phyloP scores from a whole-genome alignment of 2,113 vertebrate species.

The Gracilinanus agilis region DNA sequence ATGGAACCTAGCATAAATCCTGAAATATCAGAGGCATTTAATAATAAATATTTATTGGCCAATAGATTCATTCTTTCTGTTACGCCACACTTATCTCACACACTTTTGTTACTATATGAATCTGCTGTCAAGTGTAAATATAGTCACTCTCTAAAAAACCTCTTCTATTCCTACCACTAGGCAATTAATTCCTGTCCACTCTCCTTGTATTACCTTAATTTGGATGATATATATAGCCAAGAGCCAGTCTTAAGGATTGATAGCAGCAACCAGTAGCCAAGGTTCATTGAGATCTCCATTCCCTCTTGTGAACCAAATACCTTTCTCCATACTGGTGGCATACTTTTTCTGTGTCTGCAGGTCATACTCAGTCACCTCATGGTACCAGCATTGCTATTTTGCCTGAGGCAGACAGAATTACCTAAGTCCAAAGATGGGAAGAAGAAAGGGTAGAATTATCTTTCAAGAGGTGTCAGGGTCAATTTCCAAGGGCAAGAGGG shows the following conservation, averaged over 20 bases:
- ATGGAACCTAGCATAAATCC: not conserved
- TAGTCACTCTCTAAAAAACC: not conserved
- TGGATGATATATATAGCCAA: not conserved
- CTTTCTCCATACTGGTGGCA: not conserved
- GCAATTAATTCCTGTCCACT: not conserved
- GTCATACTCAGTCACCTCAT: not conserved
- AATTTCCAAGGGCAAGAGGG: not conserved
- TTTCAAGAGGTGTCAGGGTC: not conserved
- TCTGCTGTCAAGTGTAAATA: not conserved
- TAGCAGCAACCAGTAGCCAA: not conserved
- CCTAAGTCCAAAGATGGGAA: not conserved
- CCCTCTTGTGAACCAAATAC: conserved; percentile 11
- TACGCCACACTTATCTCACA: not conserved
- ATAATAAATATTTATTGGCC: not conserved
- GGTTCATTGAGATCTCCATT: not conserved
- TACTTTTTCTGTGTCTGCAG: not conserved
- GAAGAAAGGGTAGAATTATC: not conserved
- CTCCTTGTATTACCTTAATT: not conserved
- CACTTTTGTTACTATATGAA: not conserved
- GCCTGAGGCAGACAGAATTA: not conserved
- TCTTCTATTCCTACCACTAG: not conserved
- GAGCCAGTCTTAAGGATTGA: not conserved
- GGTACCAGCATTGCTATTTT: not conserved
- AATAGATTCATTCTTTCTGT: not conserved
- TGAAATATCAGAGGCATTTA: not conserved